Evolutionary conservation across 1,140 invertebrate genomes (phyloP).

Genomic region (Ptiloglossa arizonensis): DNA sequence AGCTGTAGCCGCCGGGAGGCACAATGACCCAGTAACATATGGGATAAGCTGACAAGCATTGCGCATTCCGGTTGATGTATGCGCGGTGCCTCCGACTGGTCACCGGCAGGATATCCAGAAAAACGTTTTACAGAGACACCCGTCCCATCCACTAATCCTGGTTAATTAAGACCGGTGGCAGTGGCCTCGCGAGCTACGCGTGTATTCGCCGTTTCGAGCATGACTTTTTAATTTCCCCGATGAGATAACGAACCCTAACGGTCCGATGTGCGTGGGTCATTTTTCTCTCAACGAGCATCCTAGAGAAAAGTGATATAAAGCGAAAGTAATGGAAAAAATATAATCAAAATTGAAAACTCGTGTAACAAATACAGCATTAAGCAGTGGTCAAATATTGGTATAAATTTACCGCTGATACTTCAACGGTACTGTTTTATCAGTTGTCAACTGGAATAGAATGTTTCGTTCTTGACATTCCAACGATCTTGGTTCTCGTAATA

Average conservation of each 20-base stretch:
- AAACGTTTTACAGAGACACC: neutral
- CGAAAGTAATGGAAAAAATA: no score
- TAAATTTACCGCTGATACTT: no score
- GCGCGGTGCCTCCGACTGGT: neutral
- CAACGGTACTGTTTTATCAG: no score
- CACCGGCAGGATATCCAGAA: constrained; percentile 5
- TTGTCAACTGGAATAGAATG: no score
- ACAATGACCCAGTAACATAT: constrained; percentile 33
- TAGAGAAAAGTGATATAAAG: no score
- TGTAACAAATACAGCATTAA: no score
- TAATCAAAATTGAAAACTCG: no score
- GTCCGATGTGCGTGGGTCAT: no score
- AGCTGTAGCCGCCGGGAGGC: neutral
- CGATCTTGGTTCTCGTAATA: no score
- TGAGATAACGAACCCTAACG: constrained; percentile 18
- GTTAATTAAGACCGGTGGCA: constrained; percentile 34
- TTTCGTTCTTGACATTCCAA: no score
- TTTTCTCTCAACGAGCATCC: no score
- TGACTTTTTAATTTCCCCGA: constrained; percentile 38
- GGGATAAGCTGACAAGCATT: constrained; percentile 14
- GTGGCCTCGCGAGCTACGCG: neutral
- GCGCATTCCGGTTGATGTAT: neutral
- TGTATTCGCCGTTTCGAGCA: neutral
- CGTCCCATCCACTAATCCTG: neutral
- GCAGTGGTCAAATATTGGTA: no score